phyloP scores from a whole-genome alignment of 2,113 vertebrate genomes.

The Diphyllodes magnificus region DNA sequence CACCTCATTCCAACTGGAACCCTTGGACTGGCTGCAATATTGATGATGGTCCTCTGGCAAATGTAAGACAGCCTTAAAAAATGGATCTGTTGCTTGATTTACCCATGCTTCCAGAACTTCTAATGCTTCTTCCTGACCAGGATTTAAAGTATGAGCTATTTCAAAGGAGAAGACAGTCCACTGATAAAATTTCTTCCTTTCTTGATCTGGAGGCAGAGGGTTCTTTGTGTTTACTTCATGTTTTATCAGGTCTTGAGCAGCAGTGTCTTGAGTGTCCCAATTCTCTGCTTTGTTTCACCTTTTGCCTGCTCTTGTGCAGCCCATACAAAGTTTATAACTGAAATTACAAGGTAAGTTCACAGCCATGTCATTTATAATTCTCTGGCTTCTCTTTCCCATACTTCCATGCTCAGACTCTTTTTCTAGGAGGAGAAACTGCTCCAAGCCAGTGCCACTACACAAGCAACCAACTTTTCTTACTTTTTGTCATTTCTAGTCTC shows the following conservation, averaged over 20 bases:
- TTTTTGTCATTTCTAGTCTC: neutral
- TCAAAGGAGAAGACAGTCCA: neutral
- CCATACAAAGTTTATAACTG: neutral
- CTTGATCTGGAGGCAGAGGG: neutral
- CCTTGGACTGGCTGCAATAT: conserved; percentile 98
- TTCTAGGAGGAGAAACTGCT: neutral
- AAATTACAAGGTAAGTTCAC: neutral
- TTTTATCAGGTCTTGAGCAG: neutral
- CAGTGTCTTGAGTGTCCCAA: neutral
- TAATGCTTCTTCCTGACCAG: neutral
- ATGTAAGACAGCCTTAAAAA: conserved; percentile 32
- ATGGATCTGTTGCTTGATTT: neutral
- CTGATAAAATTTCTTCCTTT: neutral
- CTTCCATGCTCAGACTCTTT: neutral
- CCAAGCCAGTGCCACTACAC: neutral
- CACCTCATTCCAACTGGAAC: conserved; percentile 97
- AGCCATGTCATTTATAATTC: neutral
- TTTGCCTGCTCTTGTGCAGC: neutral
- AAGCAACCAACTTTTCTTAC: neutral
- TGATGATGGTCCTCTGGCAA: conserved; percentile 93
- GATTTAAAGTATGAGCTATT: neutral
- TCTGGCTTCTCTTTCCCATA: neutral
- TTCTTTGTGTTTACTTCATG: neutral
- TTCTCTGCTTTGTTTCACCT: neutral
- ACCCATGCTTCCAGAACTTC: neutral